These are phyloP conservation scores for Congeria kusceri DNA, from an alignment of 2,888 invertebrate species.

Conservation along the genomic window DNA sequence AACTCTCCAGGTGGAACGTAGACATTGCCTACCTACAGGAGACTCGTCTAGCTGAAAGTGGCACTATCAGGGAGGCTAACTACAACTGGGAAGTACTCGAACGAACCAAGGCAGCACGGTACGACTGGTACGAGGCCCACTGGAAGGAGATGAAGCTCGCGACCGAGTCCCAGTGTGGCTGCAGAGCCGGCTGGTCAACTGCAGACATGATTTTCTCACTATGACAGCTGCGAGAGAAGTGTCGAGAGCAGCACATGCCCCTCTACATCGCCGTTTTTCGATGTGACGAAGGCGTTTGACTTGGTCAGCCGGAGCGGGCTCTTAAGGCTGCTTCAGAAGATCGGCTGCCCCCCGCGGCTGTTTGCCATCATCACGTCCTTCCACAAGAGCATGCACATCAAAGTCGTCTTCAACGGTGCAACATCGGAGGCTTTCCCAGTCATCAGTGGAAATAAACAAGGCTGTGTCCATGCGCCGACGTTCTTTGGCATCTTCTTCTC, in stretches of 20 bases:
- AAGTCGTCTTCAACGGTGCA: slow-evolving; percentile 23
- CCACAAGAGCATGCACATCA: slow-evolving; percentile 43
- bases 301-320: slow-evolving; percentile 41
- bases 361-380: slow-evolving; percentile 37
- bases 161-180: slow-evolving; percentile 63
- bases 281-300: slow-evolving; percentile 49
- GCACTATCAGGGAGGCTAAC: not conserved
- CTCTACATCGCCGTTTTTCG: slow-evolving; percentile 39
- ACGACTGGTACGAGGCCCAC: no score
- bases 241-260: slow-evolving; percentile 45
- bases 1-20: slow-evolving; percentile 9
- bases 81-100: no score
- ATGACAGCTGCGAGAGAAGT: slow-evolving; percentile 35
- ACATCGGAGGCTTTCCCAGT: slow-evolving; percentile 4
- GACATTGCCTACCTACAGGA: slow-evolving; percentile 13
- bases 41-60: not conserved
- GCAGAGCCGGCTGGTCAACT: slow-evolving; percentile 19
- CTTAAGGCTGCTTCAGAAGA: slow-evolving; percentile 37
- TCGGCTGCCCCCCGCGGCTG: slow-evolving; percentile 44
- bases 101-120: no score
- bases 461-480: slow-evolving; percentile 34
- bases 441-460: slow-evolving; percentile 27
- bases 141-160: no score
- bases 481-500: slow-evolving; percentile 45
- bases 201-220: slow-evolving; percentile 49